Base-by-base conservation (phyloP, 1,140 invertebrate species). In the Papilio glaucus region DNA sequence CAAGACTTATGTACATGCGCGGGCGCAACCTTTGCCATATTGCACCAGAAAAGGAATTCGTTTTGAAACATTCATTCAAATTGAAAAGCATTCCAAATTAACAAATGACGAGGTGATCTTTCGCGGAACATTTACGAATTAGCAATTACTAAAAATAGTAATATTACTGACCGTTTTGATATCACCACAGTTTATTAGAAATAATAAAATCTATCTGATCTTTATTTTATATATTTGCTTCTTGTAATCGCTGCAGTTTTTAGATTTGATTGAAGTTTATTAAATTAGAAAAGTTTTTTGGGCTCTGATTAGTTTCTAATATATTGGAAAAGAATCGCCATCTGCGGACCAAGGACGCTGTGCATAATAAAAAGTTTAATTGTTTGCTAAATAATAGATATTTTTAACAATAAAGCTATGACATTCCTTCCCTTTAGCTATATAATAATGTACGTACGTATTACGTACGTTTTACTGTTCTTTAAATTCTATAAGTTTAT, bases 41-140 rank as follows among this genome's bases (percentile, higher is more conserved):
- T 69, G 67, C 42, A 29, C 42, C 42, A 69, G n/a, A 69, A 69
- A 69, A 49, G 67, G 67, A 69, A 69, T 68, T 53, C n/a, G 45
- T 69, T 38, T 69, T 29, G 67, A 69, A 69, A 69, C 42, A 53
- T 69, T 18, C 49, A 12, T 45, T 37, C 67, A 45, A 37, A 69
- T 69, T 69, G 67, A 69, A 57, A 69, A 49, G 42, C 67, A 69
- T 69, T 69, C 26, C 67, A 49, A 39, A 33, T 65, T 41, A 68
- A 33, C 45, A 24, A 68, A 68, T 45, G 63, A 45, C 9, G 33
- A n/a, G 41, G 6, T 41, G 63, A 68, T 68, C 41, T 68, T 42
- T 42, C 7, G 39, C 24, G 24, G 39, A 24, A 24, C 41, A 41
- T 65, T 62, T 38, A 12, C 37, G 38, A 21, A 57, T 24, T 57